Percentiles rank a stretch among this genome's conserved stretches.
These are phyloP conservation scores for Neoaliturus tenellus DNA, from an alignment of 2,888 invertebrate species.

Conservation along the genomic window DNA sequence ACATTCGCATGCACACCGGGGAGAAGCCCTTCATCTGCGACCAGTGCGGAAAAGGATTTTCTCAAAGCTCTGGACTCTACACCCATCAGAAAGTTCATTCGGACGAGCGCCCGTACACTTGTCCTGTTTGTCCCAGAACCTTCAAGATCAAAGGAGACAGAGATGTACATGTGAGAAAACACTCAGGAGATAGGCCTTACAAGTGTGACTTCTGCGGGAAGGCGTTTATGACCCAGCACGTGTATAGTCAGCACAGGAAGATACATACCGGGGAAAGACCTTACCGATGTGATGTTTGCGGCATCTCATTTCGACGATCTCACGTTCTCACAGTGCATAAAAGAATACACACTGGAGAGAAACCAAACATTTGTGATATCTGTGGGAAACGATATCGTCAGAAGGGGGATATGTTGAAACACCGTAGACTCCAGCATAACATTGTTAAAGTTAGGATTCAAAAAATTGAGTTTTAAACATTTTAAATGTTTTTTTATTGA, in stretches of 20 bases:
- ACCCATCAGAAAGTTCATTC: conserved; percentile 67
- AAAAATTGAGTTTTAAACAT: conserved; percentile 49
- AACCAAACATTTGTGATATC: conserved; percentile 72
- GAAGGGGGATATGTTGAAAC: conserved; percentile 66
- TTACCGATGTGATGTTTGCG: conserved; percentile 66
- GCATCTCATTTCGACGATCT: conserved; percentile 65
- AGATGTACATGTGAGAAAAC: conserved; percentile 66
- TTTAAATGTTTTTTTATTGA: neutral
- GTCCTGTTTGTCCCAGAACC: conserved; percentile 65
- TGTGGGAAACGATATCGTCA: conserved; percentile 72
- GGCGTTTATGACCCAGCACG: conserved; percentile 67
- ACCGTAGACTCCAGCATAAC: conserved; percentile 63
- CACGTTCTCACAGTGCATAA: conserved; percentile 67
- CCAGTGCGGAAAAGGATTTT: conserved; percentile 66
- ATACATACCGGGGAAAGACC: conserved; percentile 67
- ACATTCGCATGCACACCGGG: conserved; percentile 66
- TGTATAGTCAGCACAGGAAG: conserved; percentile 66
- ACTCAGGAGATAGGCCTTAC: conserved; percentile 66
- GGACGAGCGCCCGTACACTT: conserved; percentile 64
- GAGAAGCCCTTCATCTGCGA: conserved; percentile 67
- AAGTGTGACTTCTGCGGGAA: conserved; percentile 67
- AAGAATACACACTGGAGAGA: conserved; percentile 70
- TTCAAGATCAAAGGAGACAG: conserved; percentile 67
- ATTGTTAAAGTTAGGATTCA: conserved; percentile 57
- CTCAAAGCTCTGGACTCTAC: conserved; percentile 66